Conservation (phyloP, 2,113 vertebrate genomes). For the Leptosomus discolor region DNA sequence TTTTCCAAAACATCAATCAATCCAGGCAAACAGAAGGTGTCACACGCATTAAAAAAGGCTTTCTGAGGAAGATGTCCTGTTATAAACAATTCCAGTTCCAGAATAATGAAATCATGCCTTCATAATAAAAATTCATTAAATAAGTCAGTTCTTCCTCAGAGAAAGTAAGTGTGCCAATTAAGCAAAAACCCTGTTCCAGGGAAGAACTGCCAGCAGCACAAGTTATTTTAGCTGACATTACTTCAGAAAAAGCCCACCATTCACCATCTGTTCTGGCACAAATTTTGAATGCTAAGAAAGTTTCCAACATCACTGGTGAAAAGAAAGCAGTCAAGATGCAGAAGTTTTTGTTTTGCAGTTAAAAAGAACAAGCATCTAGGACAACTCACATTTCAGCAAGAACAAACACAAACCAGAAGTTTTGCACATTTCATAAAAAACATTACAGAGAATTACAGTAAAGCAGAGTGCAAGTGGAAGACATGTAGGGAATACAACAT, state of each 20-base stretch:
- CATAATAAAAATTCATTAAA: slow-evolving; percentile 19
- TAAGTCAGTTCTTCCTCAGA: slow-evolving; percentile 14
- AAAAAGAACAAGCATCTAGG: slow-evolving; percentile 35
- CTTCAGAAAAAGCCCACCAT: slow-evolving; percentile 60
- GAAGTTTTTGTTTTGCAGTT: slow-evolving; percentile 44
- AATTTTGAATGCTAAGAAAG: slow-evolving; percentile 47
- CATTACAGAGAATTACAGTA: background rate
- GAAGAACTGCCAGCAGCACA: slow-evolving; percentile 51
- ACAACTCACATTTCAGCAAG: slow-evolving; percentile 1
- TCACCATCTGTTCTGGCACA: slow-evolving; percentile 59
- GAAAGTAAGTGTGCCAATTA: slow-evolving; percentile 33
- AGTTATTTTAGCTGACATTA: slow-evolving; percentile 64
- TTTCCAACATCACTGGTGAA: slow-evolving; percentile 35
- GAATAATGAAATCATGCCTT: slow-evolving; percentile 31
- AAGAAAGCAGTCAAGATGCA: slow-evolving; percentile 26
- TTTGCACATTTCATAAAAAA: background rate
- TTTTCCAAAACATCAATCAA: background rate
- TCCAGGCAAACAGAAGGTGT: background rate
- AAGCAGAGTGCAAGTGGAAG: background rate
- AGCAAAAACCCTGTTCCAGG: slow-evolving; percentile 38
- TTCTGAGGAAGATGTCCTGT: background rate
- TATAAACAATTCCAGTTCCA: background rate
- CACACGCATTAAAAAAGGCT: background rate
- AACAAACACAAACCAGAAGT: background rate
- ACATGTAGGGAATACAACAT: background rate